These are phyloP conservation scores for Carassius gibelio DNA, from an alignment of 2,113 vertebrate species.

Conservation along the genomic window DNA sequence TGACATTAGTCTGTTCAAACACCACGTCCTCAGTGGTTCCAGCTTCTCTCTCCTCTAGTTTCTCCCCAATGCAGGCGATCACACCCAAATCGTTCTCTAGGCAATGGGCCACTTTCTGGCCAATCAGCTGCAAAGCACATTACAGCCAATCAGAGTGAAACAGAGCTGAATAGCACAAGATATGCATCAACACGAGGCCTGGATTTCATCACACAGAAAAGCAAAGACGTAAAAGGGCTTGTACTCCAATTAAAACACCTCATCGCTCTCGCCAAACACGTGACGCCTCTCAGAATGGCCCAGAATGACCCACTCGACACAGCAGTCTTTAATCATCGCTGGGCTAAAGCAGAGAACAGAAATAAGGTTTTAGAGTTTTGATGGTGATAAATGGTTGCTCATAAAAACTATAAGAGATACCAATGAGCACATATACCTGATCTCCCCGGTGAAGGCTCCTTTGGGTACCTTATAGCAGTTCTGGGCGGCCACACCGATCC, in stretches of 20 bases:
- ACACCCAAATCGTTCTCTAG: conserved; percentile 82
- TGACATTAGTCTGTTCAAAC: conserved; percentile 87
- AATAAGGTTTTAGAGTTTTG: not conserved
- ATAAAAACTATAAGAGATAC: not conserved
- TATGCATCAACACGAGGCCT: not conserved
- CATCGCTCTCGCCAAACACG: conserved; percentile 88
- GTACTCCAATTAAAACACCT: conserved; percentile 68
- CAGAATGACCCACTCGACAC: conserved; percentile 86
- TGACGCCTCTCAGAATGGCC: conserved; percentile 92
- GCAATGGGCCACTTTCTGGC: conserved; percentile 91
- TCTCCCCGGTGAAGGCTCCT: conserved; percentile 92
- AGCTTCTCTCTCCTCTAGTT: conserved; percentile 88
- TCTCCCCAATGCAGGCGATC: conserved; percentile 92
- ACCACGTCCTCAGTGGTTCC: conserved; percentile 91
- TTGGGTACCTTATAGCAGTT: conserved; percentile 92
- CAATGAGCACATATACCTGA: conserved; percentile 73
- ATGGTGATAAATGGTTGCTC: not conserved
- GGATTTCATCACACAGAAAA: not conserved
- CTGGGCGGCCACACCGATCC: conserved; percentile 84
- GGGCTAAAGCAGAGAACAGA: conserved; percentile 72
- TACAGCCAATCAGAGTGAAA: not conserved
- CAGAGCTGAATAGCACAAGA: not conserved
- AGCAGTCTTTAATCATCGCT: conserved; percentile 91
- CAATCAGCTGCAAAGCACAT: conserved; percentile 78
- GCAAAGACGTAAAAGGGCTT: not conserved